Evolutionary conservation across 2,888 invertebrate species (phyloP).

Genomic region (Pterostichus niger): DNA sequence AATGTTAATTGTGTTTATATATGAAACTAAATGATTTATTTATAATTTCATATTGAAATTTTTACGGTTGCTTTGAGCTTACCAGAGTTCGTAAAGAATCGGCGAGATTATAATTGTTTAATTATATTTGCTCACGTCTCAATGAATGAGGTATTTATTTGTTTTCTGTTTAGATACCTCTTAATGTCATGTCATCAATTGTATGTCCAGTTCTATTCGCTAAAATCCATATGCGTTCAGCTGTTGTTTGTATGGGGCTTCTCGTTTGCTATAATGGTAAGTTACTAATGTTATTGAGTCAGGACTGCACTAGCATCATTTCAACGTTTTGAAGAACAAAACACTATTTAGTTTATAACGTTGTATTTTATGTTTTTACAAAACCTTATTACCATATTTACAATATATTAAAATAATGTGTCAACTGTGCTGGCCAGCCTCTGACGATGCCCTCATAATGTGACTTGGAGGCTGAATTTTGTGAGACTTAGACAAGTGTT

Average conservation of each 20-base stretch:
- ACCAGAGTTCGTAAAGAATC: neutral
- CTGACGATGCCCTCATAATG: no score
- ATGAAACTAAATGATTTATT: no score
- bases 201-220: constrained; percentile 89
- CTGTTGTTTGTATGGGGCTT: constrained; percentile 89
- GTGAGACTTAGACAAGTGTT: no score
- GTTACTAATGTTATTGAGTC: constrained; percentile 70
- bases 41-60: no score
- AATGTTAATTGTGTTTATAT: no score
- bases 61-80: neutral
- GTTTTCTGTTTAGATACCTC: constrained; percentile 84
- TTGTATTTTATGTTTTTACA: neutral
- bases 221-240: constrained; percentile 87
- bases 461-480: no score
- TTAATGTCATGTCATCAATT: constrained; percentile 89
- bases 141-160: constrained; percentile 37
- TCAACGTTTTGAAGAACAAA: neutral
- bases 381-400: neutral
- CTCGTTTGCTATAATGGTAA: constrained; percentile 86
- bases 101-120: constrained; percentile 6
- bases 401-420: no score
- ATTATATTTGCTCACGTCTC: constrained; percentile 23
- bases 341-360: neutral
- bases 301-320: constrained; percentile 19
- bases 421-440: no score